Conservation (phyloP, 2,888 invertebrate genomes). For the Ypsolopha sequella region DNA sequence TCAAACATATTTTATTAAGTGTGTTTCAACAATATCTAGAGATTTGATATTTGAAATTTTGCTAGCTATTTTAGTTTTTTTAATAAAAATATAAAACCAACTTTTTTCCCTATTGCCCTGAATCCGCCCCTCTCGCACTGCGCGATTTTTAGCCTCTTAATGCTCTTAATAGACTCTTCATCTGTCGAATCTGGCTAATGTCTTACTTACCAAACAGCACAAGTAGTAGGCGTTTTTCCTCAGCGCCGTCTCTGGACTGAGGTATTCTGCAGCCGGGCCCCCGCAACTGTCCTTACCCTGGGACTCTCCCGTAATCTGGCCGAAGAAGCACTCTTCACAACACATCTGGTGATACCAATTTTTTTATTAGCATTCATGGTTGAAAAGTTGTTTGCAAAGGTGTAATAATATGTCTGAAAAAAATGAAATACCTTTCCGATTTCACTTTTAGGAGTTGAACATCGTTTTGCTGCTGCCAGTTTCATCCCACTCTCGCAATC, state of each 20-base stretch:
- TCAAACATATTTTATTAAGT: too few relatives aligned
- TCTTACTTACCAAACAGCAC: conserved; percentile 47
- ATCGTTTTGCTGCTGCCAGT: conserved; percentile 30
- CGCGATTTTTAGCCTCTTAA: too few relatives aligned
- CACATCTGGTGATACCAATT: conserved; percentile 37
- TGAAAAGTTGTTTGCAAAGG: background rate
- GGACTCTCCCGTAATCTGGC: conserved; percentile 32
- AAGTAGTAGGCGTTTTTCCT: conserved; percentile 35
- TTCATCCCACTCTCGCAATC: conserved; percentile 40
- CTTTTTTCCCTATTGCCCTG: too few relatives aligned
- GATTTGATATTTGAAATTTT: too few relatives aligned
- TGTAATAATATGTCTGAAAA: background rate
- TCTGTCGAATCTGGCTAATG: too few relatives aligned
- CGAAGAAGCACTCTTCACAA: conserved; percentile 52
- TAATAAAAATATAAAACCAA: too few relatives aligned
- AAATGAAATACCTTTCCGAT: conserved; percentile 36
- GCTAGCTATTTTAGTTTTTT: too few relatives aligned
- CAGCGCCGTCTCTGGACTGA: conserved; percentile 23
- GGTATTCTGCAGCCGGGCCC: conserved; percentile 14
- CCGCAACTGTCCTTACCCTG: conserved; percentile 36
- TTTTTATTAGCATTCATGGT: too few relatives aligned
- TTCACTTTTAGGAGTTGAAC: conserved; percentile 29
- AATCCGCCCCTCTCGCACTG: too few relatives aligned
- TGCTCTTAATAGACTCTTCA: too few relatives aligned
- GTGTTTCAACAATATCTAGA: too few relatives aligned